A percentile compares a stretch with the other conserved stretches of the same genome.
These are phyloP conservation scores for Dolichotis patagonum DNA, from an alignment of 2,113 vertebrate genomes.

Conservation along the genomic window DNA sequence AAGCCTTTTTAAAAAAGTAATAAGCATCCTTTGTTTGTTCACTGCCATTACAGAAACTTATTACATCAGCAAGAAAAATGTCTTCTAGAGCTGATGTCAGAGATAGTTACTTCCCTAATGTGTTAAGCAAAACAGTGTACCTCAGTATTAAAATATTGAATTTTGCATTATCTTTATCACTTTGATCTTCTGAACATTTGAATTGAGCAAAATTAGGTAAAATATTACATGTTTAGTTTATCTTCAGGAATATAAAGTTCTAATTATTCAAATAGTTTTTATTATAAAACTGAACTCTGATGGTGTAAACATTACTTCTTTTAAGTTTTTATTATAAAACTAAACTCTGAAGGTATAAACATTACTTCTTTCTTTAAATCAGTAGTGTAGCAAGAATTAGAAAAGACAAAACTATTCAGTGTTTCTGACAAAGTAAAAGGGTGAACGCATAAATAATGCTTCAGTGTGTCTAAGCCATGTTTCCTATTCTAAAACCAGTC, in stretches of 20 bases:
- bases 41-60: constrained; percentile 88
- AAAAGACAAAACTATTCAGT: constrained; percentile 93
- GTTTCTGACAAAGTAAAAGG: constrained; percentile 90
- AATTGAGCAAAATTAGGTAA: background rate
- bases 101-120: background rate
- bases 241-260: background rate
- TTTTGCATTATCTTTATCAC: background rate
- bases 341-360: constrained; percentile 90
- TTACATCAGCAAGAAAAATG: constrained; percentile 89
- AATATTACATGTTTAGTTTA: background rate
- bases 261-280: background rate
- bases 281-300: too few relatives aligned
- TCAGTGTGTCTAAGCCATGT: constrained; percentile 70
- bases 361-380: constrained; percentile 87
- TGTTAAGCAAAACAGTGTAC: background rate
- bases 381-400: constrained; percentile 92
- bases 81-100: constrained; percentile 78
- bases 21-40: constrained; percentile 89
- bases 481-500: background rate
- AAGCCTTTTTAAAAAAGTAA: constrained; percentile 76
- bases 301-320: too few relatives aligned
- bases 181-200: background rate
- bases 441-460: constrained; percentile 93
- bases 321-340: too few relatives aligned
- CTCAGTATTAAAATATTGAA: background rate